phyloP scores from a whole-genome alignment of 2,113 vertebrate species.

The Cavia aperea region DNA sequence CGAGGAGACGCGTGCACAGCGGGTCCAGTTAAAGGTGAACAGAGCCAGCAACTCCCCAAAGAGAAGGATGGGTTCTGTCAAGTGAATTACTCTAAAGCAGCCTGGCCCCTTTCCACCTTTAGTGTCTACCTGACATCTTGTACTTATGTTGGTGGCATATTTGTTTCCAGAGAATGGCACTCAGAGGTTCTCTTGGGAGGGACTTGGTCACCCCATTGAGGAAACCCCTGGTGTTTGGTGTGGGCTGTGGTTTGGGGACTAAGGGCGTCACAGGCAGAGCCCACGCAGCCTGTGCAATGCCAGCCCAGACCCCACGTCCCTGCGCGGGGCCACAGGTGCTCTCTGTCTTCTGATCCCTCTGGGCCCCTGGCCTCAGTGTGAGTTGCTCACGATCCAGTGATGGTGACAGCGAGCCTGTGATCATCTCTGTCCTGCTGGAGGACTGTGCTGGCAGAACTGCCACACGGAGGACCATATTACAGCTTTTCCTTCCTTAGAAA shows the following conservation, averaged over 20 bases:
- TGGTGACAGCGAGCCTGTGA: not conserved
- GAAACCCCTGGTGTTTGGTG: not conserved
- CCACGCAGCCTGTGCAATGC: not conserved
- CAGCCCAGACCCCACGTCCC: not conserved
- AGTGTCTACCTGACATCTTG: not conserved
- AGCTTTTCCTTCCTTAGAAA: constrained; percentile 75
- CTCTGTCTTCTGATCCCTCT: not conserved
- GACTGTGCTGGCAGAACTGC: not conserved
- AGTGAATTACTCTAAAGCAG: not conserved
- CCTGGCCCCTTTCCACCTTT: not conserved
- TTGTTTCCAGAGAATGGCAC: not conserved
- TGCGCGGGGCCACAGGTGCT: not conserved
- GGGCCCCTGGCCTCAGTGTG: not conserved
- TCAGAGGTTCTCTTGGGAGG: not conserved
- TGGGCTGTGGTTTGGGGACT: not conserved
- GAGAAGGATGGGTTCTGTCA: too few species aligned
- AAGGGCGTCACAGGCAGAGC: not conserved
- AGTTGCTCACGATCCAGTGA: not conserved
- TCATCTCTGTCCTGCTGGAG: not conserved
- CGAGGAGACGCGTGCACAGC: constrained; percentile 90
- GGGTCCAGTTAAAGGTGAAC: constrained; percentile 86
- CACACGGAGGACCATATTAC: not conserved
- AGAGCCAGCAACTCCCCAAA: too few species aligned
- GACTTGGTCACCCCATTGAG: not conserved
- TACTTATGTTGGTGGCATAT: not conserved